Evolutionary conservation across 2,797 vertebrate genomes (phyloP).

Genomic region (Catamblyrhynchus diadema): DNA sequence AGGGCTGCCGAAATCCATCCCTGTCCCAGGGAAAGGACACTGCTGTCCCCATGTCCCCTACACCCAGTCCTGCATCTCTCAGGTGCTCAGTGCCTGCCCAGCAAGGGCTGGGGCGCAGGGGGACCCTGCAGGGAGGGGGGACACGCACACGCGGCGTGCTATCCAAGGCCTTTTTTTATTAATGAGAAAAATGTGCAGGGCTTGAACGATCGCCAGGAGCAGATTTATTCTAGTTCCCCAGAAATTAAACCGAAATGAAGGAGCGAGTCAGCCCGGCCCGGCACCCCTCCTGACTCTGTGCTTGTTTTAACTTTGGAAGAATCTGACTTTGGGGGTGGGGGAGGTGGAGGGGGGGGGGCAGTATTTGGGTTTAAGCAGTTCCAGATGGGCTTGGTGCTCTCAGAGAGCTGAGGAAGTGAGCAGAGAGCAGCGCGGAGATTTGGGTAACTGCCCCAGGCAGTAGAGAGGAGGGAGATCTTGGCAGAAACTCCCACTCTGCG

Average conservation of each 20-base stretch:
- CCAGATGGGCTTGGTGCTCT: slow-evolving; percentile 77
- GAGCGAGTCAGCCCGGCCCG: slow-evolving; percentile 51
- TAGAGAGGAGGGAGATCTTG: slow-evolving; percentile 67
- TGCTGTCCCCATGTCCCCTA: not conserved
- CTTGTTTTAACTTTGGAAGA: slow-evolving; percentile 83
- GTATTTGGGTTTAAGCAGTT: slow-evolving; percentile 83
- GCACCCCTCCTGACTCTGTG: slow-evolving; percentile 67
- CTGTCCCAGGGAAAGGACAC: not conserved
- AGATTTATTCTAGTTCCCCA: slow-evolving; percentile 75
- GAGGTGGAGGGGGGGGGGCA: slow-evolving; percentile 16
- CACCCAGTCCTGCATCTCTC: not conserved
- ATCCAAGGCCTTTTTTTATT: slow-evolving; percentile 76
- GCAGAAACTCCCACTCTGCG: not conserved
- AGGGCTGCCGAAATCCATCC: not conserved
- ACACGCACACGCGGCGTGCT: slow-evolving; percentile 58
- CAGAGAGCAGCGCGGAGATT: slow-evolving; percentile 44
- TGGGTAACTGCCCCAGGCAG: slow-evolving; percentile 70
- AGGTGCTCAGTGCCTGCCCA: not conserved
- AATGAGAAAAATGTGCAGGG: slow-evolving; percentile 82
- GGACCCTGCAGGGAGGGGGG: not conserved
- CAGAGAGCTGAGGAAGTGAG: slow-evolving; percentile 73
- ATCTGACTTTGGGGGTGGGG: slow-evolving; percentile 71
- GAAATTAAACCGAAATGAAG: slow-evolving; percentile 80
- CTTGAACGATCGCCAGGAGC: slow-evolving; percentile 78
- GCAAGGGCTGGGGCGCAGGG: not conserved